phyloP scores from a whole-genome alignment of 1,140 invertebrate species.

The Dysdera silvatica region DNA sequence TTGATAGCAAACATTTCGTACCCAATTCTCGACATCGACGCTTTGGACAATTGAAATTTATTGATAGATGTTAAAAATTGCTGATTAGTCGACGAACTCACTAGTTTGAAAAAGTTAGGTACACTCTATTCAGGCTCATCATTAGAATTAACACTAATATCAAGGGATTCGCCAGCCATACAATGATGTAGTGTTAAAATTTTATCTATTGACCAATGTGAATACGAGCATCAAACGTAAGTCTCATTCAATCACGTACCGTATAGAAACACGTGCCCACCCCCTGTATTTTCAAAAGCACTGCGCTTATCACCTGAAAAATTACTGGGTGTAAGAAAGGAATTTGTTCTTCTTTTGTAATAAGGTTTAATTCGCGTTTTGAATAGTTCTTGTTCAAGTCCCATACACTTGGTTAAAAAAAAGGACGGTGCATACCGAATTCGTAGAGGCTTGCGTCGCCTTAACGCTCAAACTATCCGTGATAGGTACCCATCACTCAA shows the following conservation, averaged over 20 bases:
- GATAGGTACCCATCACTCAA: not conserved
- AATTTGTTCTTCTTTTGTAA: not conserved
- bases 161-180: not conserved
- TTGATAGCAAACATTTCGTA: not conserved
- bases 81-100: not conserved
- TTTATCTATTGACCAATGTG: not conserved
- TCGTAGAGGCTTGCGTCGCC: not conserved
- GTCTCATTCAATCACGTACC: not conserved
- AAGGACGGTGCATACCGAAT: not conserved
- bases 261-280: not conserved
- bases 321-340: not conserved
- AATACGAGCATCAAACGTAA: not conserved
- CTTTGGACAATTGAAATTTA: not conserved
- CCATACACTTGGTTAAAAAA: not conserved
- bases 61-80: not conserved
- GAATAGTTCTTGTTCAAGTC: not conserved
- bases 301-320: not conserved
- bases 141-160: not conserved
- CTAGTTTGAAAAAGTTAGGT: not conserved
- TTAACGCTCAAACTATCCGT: not conserved
- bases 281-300: not conserved
- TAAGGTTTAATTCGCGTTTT: not conserved
- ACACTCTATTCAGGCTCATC: not conserved
- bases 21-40: not conserved
- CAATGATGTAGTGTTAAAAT: not conserved